phyloP scores from a whole-genome alignment of 1,140 invertebrate species.

The Andrena cerasifolii region DNA sequence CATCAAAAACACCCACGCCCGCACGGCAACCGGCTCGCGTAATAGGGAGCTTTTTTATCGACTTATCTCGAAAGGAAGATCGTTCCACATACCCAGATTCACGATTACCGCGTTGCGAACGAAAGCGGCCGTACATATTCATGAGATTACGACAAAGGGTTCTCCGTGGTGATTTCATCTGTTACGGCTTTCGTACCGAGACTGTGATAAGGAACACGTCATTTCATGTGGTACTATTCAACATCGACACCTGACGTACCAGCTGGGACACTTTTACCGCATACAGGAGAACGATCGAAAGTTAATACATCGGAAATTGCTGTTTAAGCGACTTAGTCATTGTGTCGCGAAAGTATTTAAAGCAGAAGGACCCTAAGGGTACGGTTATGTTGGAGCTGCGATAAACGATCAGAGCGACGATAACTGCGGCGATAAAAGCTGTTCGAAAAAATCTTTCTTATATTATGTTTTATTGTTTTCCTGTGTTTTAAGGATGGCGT shows the following conservation, averaged over 20 bases:
- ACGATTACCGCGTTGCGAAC: conserved; percentile 17
- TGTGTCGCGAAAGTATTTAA: too few species aligned
- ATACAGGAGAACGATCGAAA: too few species aligned
- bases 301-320: too few species aligned
- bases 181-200: conserved; percentile 6
- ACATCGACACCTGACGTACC: neutral
- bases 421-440: too few species aligned
- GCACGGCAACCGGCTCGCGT: conserved; percentile 5
- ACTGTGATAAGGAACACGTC: neutral
- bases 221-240: neutral
- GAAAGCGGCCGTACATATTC: conserved; percentile 58
- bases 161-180: conserved; percentile 33
- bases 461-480: too few species aligned
- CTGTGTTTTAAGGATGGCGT: too few species aligned
- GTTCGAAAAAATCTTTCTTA: too few species aligned
- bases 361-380: too few species aligned
- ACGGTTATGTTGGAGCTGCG: too few species aligned
- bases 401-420: too few species aligned
- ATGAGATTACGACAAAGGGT: conserved; percentile 56
- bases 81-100: conserved; percentile 52
- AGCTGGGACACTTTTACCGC: too few species aligned
- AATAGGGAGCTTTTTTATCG: conserved; percentile 45
- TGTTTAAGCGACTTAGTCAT: too few species aligned
- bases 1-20: conserved; percentile 10
- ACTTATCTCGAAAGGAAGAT: conserved; percentile 54